Percentiles rank a stretch among this genome's conserved stretches.
Conservation (phyloP, 2,797 vertebrate genomes). For the Siniperca obscura region DNA sequence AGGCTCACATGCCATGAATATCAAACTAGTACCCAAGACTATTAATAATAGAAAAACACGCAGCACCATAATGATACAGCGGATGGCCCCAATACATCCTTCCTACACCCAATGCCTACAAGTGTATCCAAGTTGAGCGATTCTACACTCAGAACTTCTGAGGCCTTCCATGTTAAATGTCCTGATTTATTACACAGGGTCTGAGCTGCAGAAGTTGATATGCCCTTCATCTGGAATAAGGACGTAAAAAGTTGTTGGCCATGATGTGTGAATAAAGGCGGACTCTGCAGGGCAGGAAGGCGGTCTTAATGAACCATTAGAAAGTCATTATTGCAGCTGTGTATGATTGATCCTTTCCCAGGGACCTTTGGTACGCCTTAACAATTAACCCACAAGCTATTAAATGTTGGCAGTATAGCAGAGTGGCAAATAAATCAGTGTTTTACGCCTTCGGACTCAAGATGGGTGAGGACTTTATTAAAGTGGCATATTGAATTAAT, state of each 20-base stretch:
- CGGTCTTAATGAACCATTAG: conserved; percentile 82
- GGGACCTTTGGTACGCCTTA: conserved; percentile 81
- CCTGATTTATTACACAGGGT: conserved; percentile 66
- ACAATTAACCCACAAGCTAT: conserved; percentile 88
- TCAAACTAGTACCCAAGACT: conserved; percentile 48
- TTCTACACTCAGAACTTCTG: conserved; percentile 53
- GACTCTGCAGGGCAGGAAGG: conserved; percentile 68
- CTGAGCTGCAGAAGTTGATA: conserved; percentile 68
- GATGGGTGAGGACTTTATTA: conserved; percentile 76
- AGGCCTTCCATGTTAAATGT: conserved; percentile 58
- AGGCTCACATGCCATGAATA: conserved; percentile 58
- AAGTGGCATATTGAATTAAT: conserved; percentile 81
- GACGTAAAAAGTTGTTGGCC: conserved; percentile 69
- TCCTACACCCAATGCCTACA: conserved; percentile 6
- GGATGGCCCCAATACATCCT: neutral
- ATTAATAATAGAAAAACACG: conserved; percentile 59
- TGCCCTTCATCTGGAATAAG: conserved; percentile 69
- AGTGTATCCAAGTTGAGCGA: conserved; percentile 48
- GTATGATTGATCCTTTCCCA: conserved; percentile 86
- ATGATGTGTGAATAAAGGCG: conserved; percentile 76
- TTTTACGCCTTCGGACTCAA: conserved; percentile 81
- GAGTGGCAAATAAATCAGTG: conserved; percentile 82
- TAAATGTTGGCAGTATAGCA: conserved; percentile 81
- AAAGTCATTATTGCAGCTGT: conserved; percentile 87
- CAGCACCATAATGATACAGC: conserved; percentile 16